Base-by-base conservation (phyloP, 2,888 invertebrate genomes). In the Baccha elongata region DNA sequence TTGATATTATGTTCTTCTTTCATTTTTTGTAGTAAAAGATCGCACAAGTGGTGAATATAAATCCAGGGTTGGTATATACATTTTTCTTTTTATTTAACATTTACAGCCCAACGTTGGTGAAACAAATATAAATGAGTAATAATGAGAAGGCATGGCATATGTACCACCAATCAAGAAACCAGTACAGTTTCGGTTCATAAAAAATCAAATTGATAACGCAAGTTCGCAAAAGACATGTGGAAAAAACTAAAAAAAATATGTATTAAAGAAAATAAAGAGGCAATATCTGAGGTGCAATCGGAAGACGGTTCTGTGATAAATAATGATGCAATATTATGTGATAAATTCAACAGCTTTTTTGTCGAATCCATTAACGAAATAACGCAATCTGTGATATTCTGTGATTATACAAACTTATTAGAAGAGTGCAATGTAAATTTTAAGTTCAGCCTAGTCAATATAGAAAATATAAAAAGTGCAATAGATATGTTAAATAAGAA, bases 361-460 rank as follows among this genome's bases (percentile, higher is more conserved):
- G 19, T 44, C 2, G 11, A 29, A 3, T 29, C 19, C 19, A 60
- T 15, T 3, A 44, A 32, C 7, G 17, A 44, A 1, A 32, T 60
- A 44, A 60, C 44, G 3, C 32, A 11, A 32, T 50, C 26, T 50
- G 50, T 50, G 13, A 29, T 29, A 50, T 50, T 15, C 4, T 29
- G 26, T 50, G 26, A 29, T 50, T 50, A 50, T 29, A 10, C 1
- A 60, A 44, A 10, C 6, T 15, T 26, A 29, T 2, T 32, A 1
- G 50, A 50, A 7, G 7, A 15, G 8, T 50, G 26, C 50, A 50
- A 50, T 50, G 29, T 29, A 50, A 29, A 26, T 15, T 50, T 48
- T 50, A 26, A 50, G 29, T 50, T 50, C 26, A 26, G 3, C 4
- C 15, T 7, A 50, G 21, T 11, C 46, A 50, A 37, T 7, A 37